Evolutionary conservation across 2,888 invertebrate species (phyloP).

Genomic region (Drosophila fungiperda): DNA sequence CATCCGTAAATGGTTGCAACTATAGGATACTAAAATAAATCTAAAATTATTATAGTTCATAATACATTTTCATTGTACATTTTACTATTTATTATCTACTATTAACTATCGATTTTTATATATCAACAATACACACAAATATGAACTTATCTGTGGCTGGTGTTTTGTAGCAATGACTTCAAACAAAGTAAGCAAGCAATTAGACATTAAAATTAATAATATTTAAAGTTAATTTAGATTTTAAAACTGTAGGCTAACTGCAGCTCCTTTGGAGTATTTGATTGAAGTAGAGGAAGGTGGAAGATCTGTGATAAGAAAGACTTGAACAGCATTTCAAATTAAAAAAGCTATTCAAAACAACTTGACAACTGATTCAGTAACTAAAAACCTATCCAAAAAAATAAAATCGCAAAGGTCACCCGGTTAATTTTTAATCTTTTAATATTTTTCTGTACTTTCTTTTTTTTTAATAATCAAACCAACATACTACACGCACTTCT

Average conservation of each 20-base stretch:
- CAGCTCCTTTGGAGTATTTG: neutral
- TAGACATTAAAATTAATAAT: neutral
- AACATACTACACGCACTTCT: neutral
- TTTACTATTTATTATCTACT: neutral
- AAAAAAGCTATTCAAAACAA: neutral
- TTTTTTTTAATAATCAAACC: neutral
- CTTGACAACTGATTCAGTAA: neutral
- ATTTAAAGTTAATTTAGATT: neutral
- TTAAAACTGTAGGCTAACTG: too few species aligned
- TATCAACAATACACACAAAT: too few species aligned
- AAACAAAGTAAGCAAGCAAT: too few species aligned
- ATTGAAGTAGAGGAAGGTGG: neutral
- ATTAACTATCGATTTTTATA: neutral
- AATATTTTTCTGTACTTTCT: neutral
- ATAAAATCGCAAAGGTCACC: neutral
- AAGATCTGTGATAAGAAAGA: neutral
- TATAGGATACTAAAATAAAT: too few species aligned
- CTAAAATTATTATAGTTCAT: too few species aligned
- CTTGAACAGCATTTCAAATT: neutral
- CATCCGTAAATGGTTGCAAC: too few species aligned
- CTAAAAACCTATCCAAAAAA: neutral
- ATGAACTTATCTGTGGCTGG: too few species aligned
- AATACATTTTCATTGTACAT: neutral
- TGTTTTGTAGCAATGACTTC: too few species aligned
- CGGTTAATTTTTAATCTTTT: neutral